These are phyloP conservation scores for Rhingia campestris DNA, from an alignment of 2,888 invertebrate species.

Conservation along the genomic window DNA sequence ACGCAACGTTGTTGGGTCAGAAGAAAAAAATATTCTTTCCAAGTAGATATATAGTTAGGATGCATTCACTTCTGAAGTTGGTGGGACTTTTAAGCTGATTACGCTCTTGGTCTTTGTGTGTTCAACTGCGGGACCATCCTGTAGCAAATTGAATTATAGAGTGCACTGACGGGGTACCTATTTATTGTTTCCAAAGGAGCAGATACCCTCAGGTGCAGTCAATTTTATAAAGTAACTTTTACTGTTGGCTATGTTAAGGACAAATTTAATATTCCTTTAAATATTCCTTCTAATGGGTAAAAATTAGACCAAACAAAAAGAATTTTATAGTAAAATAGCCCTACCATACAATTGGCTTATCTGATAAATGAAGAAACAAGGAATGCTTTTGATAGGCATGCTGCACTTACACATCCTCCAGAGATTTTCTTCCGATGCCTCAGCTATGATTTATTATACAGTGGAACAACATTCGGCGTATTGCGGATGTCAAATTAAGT, in stretches of 20 bases:
- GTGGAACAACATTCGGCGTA: too few relatives aligned
- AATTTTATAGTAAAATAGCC: too few relatives aligned
- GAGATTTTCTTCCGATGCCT: too few relatives aligned
- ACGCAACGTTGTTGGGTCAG: background rate
- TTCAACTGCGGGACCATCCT: background rate
- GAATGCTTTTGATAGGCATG: too few relatives aligned
- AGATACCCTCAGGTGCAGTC: background rate
- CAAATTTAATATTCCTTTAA: background rate
- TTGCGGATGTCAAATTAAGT: too few relatives aligned
- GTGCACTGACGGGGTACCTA: background rate
- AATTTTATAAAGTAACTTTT: background rate
- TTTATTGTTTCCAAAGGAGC: background rate
- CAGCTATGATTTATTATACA: too few relatives aligned
- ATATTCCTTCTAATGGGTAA: too few relatives aligned
- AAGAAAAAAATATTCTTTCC: conserved; percentile 6
- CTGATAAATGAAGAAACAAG: too few relatives aligned
- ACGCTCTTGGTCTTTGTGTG: conserved; percentile 8
- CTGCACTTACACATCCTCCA: too few relatives aligned
- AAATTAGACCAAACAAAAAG: too few relatives aligned
- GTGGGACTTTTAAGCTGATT: conserved; percentile 45
- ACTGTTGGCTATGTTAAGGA: background rate
- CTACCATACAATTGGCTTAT: too few relatives aligned
- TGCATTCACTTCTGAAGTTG: conserved; percentile 17
- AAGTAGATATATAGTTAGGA: conserved; percentile 9
- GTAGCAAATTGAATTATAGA: conserved; percentile 24